Base-by-base conservation (phyloP, 2,888 invertebrate species). In the Notocelia uddmanniana region DNA sequence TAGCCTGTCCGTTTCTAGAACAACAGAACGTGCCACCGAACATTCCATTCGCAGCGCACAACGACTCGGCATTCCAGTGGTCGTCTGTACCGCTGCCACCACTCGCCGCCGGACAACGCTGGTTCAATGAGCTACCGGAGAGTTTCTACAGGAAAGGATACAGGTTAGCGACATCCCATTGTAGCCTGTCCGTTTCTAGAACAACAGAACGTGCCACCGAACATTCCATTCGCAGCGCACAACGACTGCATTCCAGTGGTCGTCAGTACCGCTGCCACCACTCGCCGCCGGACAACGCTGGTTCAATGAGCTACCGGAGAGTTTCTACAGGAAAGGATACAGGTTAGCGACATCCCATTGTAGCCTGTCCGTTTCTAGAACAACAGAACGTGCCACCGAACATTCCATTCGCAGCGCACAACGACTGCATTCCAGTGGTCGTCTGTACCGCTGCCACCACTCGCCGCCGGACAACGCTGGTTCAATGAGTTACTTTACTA, bases 401-500 rank as follows among this genome's bases (percentile, higher is more conserved):
- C n/a, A n/a, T n/a, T n/a, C n/a, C n/a, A n/a, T n/a, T n/a, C n/a
- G n/a, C n/a, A n/a, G 31, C 31, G 31, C 9, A 31, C 31, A 31
- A 31, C 31, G 31, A 31, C 31, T 9, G 6, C 96, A 21, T 95
- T 95, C 80, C 96, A 97, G 0, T 94, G 97, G 73, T 97, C 98
- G 3, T 95, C 97, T 1, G 95, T 98, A 57, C 97, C 98, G 0
- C 94, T 98, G 85, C 96, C 97, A 1, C 95, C 96, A 34, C 86
- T 96, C 19, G 85, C 94, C 0, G 95, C 96, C 0, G 95, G 95
- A 0, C 88, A 87, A 15, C 91, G 93, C 72, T 89, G 95, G 95
- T 84, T 96, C 93, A 92, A 98, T 74, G 98, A 98, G 85, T 97
- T 98, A 96, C 98, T 98, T 0, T 94, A 95, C n/a, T n/a, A n/a